phyloP scores from a whole-genome alignment of 1,140 invertebrate species.

The Caerostris darwini region DNA sequence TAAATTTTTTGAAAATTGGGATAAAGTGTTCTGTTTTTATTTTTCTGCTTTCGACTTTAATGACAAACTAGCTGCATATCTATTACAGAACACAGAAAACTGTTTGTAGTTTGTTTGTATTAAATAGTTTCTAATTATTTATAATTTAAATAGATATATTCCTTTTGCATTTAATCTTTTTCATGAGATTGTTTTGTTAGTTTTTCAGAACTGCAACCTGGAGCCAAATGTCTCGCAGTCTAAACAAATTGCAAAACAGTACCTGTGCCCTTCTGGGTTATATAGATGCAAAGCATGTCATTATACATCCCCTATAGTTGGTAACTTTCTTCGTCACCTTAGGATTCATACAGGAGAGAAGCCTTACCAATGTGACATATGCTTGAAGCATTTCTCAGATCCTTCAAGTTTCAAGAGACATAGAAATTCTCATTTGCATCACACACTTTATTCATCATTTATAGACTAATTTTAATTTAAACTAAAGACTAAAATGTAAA shows the following conservation, averaged over 20 bases:
- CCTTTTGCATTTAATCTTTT: too few species aligned
- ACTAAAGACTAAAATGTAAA: too few species aligned
- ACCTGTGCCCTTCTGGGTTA: neutral
- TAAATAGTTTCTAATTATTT: too few species aligned
- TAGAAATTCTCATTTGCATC: neutral
- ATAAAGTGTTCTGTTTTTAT: too few species aligned
- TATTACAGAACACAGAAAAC: too few species aligned
- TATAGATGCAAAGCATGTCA: neutral
- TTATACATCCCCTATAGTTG: neutral
- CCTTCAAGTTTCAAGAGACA: constrained; percentile 14
- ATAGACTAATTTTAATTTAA: too few species aligned
- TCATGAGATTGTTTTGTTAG: neutral
- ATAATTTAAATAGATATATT: too few species aligned
- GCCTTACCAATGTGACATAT: neutral
- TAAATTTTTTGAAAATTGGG: too few species aligned
- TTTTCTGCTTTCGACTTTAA: too few species aligned
- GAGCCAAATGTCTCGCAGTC: neutral
- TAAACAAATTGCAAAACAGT: neutral
- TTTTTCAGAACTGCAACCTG: neutral
- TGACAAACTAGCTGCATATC: too few species aligned
- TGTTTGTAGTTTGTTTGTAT: too few species aligned
- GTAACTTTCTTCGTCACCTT: neutral
- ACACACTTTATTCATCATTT: neutral
- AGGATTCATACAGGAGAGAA: constrained; percentile 7
- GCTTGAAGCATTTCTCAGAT: neutral